These are phyloP conservation scores for Acanthopleura granulata DNA, from an alignment of 2,888 invertebrate genomes.

Conservation along the genomic window DNA sequence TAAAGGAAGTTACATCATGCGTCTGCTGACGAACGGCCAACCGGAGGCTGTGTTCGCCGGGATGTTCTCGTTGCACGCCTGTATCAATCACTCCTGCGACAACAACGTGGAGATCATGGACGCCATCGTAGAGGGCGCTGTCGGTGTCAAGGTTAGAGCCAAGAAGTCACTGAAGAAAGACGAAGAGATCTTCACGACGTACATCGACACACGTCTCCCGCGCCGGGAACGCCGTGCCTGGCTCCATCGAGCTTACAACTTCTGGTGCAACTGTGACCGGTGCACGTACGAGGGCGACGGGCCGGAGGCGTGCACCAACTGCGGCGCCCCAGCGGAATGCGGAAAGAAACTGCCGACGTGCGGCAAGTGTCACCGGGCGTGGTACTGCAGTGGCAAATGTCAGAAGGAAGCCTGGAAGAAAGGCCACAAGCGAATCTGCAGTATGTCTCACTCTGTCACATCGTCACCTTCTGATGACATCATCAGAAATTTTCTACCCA, in stretches of 20 bases:
- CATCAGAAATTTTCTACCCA: not conserved
- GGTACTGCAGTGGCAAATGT: constrained; percentile 52
- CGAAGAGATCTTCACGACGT: constrained; percentile 47
- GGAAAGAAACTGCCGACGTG: constrained; percentile 37
- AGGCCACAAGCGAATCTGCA: constrained; percentile 55
- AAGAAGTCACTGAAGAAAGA: constrained; percentile 25
- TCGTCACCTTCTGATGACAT: constrained; percentile 5
- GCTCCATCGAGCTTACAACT: constrained; percentile 50
- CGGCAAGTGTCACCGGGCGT: constrained; percentile 49
- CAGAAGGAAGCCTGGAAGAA: constrained; percentile 55
- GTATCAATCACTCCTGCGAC: constrained; percentile 56
- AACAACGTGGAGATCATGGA: constrained; percentile 50
- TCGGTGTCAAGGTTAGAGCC: constrained; percentile 27
- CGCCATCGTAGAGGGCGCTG: constrained; percentile 36
- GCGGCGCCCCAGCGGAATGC: constrained; percentile 37
- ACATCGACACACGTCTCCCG: constrained; percentile 43
- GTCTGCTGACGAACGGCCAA: constrained; percentile 30
- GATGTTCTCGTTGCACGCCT: constrained; percentile 54
- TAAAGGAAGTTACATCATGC: constrained; percentile 16
- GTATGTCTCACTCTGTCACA: constrained; percentile 40
- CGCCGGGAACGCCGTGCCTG: constrained; percentile 43
- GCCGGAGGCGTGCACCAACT: constrained; percentile 43
- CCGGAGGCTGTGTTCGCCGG: constrained; percentile 57
- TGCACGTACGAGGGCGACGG: constrained; percentile 53
- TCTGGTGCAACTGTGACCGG: constrained; percentile 52